A percentile compares a stretch with the other conserved stretches of the same genome.
These are phyloP conservation scores for Lissonota sp. DNA, from an alignment of 2,888 invertebrate genomes.

Conservation along the genomic window DNA sequence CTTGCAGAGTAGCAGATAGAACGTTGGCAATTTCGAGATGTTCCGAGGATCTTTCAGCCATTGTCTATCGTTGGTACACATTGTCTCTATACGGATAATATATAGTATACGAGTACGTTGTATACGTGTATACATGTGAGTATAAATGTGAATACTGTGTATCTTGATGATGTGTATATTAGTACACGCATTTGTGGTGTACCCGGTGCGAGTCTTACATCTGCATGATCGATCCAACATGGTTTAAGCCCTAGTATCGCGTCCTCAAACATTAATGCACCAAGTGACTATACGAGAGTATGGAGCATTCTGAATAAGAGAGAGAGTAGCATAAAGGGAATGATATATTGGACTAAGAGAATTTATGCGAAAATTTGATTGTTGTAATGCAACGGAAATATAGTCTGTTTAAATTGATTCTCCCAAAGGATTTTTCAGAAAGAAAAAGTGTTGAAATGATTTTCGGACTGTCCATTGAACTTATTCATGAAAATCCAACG, in stretches of 20 bases:
- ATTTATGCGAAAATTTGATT: too few species aligned
- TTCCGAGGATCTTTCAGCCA: background rate
- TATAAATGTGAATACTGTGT: background rate
- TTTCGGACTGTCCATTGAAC: too few species aligned
- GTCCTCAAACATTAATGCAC: conserved; percentile 11
- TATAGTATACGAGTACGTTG: background rate
- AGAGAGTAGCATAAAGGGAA: too few species aligned
- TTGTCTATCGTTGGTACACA: background rate
- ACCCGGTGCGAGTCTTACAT: background rate
- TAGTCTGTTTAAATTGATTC: too few species aligned
- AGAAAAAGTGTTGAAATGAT: too few species aligned
- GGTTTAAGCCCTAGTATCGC: conserved; percentile 19
- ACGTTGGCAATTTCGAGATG: conserved; percentile 15
- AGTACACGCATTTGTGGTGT: background rate
- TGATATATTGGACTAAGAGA: too few species aligned
- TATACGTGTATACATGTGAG: too few species aligned
- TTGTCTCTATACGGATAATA: conserved; percentile 7
- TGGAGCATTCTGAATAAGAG: too few species aligned
- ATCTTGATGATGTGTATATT: background rate
- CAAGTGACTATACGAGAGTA: too few species aligned
- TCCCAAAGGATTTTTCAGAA: too few species aligned
- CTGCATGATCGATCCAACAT: conserved; percentile 33
- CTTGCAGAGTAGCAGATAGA: background rate
- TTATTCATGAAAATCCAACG: too few species aligned
- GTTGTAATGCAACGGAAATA: too few species aligned